Percentiles rank a stretch among this genome's conserved stretches.
Conservation (phyloP, 2,113 vertebrate genomes). For the Rutilus rutilus region DNA sequence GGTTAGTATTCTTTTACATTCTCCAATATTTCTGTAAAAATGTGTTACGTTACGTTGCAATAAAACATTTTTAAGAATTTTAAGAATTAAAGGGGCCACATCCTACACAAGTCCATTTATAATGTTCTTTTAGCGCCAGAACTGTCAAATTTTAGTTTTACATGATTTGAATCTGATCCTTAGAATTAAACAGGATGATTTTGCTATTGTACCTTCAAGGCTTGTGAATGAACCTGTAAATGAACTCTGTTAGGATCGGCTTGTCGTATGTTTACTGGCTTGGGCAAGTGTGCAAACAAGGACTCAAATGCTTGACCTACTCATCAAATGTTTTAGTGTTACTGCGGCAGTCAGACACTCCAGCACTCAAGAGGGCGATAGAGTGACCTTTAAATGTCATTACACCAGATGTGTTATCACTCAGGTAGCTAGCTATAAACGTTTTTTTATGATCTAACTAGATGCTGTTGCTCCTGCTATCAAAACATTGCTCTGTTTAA, state of each 20-base stretch:
- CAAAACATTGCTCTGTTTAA: background rate
- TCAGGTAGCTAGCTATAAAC: constrained; percentile 6
- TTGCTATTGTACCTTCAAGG: background rate
- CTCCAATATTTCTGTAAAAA: too few relatives aligned
- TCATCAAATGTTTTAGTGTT: background rate
- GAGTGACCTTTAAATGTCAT: background rate
- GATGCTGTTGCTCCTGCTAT: background rate
- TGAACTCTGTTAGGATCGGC: background rate
- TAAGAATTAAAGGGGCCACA: background rate
- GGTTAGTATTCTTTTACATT: too few relatives aligned
- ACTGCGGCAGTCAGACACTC: background rate
- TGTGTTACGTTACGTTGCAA: too few relatives aligned
- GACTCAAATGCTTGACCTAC: background rate
- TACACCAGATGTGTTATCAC: background rate
- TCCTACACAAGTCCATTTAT: background rate
- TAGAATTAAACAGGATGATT: background rate
- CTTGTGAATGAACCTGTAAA: background rate
- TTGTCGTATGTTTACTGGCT: background rate
- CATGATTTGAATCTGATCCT: background rate
- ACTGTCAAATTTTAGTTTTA: background rate
- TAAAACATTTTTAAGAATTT: too few relatives aligned
- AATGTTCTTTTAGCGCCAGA: background rate
- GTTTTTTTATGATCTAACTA: background rate
- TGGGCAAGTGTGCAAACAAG: background rate
- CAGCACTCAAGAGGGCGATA: background rate